These are phyloP conservation scores for Clivina fossor DNA, from an alignment of 2,888 invertebrate species.

Conservation along the genomic window DNA sequence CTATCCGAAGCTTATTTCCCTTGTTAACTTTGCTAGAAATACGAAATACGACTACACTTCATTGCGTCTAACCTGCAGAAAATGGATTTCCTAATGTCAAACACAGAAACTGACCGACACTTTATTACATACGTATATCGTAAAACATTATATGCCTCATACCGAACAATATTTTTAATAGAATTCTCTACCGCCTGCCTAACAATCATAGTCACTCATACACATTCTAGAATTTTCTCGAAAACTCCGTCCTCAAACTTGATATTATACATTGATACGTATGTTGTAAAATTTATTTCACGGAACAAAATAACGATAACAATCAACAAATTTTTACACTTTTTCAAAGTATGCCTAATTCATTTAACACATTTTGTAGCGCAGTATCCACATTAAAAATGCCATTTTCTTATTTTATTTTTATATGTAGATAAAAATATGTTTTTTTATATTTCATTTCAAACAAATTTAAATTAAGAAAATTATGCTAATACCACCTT, in stretches of 20 bases:
- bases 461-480: background rate
- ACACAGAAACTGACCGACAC: conserved; percentile 46
- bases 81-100: conserved; percentile 50
- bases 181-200: conserved; percentile 29
- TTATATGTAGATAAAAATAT: background rate
- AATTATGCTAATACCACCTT: too few species aligned
- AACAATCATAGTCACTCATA: conserved; percentile 24
- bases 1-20: too few species aligned
- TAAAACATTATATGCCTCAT: conserved; percentile 49
- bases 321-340: too few species aligned
- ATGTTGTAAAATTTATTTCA: too few species aligned
- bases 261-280: too few species aligned
- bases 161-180: conserved; percentile 51
- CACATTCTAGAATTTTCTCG: too few species aligned
- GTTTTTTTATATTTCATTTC: background rate
- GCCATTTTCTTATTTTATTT: background rate
- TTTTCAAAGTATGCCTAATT: too few species aligned
- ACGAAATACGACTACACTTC: conserved; percentile 13
- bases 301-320: too few species aligned
- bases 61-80: conserved; percentile 23
- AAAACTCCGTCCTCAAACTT: too few species aligned
- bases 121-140: conserved; percentile 47
- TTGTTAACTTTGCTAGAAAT: conserved; percentile 8
- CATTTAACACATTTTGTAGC: too few species aligned
- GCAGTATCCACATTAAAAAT: too few species aligned